phyloP scores from a whole-genome alignment of 2,888 invertebrate species.

The Agonopterix subpropinquella region DNA sequence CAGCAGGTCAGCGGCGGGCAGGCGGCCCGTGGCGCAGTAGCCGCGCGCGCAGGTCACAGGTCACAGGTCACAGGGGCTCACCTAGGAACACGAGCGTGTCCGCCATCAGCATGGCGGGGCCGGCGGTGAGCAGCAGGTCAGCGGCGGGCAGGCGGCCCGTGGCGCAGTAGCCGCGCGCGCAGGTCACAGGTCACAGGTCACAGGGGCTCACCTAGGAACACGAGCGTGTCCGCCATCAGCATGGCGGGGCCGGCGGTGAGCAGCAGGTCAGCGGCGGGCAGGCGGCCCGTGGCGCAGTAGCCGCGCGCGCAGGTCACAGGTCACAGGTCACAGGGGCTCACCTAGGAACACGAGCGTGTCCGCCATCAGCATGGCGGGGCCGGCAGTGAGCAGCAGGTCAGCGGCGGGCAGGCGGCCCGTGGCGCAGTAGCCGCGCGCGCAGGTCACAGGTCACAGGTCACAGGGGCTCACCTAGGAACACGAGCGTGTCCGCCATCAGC shows the following conservation, averaged over 20 bases:
- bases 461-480: too few species aligned
- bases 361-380: conserved; percentile 82
- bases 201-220: conserved; percentile 82
- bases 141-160: conserved; percentile 80
- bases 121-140: conserved; percentile 84
- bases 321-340: conserved; percentile 35
- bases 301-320: conserved; percentile 75
- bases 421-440: conserved; percentile 79
- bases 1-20: too few species aligned
- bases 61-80: conserved; percentile 35
- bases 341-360: conserved; percentile 87
- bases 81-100: conserved; percentile 88
- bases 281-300: conserved; percentile 79
- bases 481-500: too few species aligned
- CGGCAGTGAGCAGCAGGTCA: conserved; percentile 84
- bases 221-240: conserved; percentile 83
- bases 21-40: too few species aligned
- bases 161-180: conserved; percentile 79
- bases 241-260: conserved; percentile 85
- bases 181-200: conserved; percentile 53
- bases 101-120: conserved; percentile 82
- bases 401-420: conserved; percentile 80
- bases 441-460: too few species aligned
- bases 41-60: neutral
- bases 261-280: conserved; percentile 82